phyloP scores from a whole-genome alignment of 1,140 invertebrate genomes.

The Drosophila parvula region DNA sequence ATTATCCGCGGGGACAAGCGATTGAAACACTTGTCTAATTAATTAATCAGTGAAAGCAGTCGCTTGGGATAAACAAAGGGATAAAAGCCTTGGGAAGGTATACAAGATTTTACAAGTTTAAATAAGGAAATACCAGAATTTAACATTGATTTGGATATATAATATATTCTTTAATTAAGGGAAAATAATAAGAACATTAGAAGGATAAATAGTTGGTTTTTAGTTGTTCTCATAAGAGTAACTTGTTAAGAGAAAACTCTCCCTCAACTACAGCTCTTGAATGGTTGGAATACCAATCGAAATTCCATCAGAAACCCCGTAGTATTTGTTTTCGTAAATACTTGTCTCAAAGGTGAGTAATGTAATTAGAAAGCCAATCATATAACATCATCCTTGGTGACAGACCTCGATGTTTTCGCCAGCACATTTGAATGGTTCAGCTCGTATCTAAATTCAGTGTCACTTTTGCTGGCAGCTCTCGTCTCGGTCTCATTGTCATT shows the following conservation, averaged over 20 bases:
- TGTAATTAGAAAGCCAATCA: conserved; percentile 22
- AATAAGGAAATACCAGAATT: too few species aligned
- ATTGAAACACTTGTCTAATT: conserved; percentile 17
- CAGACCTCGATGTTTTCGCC: conserved; percentile 3
- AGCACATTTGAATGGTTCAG: conserved; percentile 31
- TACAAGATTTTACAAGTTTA: too few species aligned
- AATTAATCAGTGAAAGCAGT: neutral
- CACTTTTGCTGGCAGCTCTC: conserved; percentile 46
- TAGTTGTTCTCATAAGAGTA: too few species aligned
- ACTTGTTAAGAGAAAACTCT: too few species aligned
- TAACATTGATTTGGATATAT: too few species aligned
- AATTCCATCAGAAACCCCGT: neutral
- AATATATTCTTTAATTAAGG: too few species aligned
- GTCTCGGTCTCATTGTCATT: conserved; percentile 26
- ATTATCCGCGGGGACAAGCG: conserved; percentile 13
- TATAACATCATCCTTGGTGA: too few species aligned
- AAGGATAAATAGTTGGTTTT: too few species aligned
- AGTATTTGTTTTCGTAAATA: neutral
- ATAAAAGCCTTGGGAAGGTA: neutral
- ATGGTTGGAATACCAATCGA: too few species aligned
- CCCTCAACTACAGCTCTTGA: neutral
- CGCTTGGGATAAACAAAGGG: neutral
- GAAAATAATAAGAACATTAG: too few species aligned
- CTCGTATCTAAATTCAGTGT: conserved; percentile 29
- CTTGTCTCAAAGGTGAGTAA: neutral